A percentile compares a stretch with the other conserved stretches of the same genome.
Conservation (phyloP, 2,113 vertebrate species). For the Ophiodon elongatus region DNA sequence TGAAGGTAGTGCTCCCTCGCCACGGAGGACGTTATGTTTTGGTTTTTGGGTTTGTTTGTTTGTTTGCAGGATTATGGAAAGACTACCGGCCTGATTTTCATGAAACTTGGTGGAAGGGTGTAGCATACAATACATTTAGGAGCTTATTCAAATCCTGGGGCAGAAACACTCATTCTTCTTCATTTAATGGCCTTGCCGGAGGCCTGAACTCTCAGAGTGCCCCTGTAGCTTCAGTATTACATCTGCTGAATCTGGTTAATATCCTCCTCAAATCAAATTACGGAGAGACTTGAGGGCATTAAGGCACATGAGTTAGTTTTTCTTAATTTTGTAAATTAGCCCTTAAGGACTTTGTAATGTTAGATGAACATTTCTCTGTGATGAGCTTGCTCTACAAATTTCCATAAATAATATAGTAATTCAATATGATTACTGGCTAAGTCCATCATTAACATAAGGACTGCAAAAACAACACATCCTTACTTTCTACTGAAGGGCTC, state of each 20-base stretch:
- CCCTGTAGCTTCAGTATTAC: background rate
- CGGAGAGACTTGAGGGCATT: constrained; percentile 15
- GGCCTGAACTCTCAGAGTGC: background rate
- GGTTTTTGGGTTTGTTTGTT: background rate
- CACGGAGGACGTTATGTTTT: background rate
- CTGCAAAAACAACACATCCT: background rate
- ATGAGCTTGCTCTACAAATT: background rate
- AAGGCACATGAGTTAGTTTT: constrained; percentile 27
- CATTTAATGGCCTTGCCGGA: background rate
- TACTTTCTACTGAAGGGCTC: no score
- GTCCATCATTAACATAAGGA: background rate
- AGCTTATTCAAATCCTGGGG: background rate
- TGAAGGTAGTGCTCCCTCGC: background rate
- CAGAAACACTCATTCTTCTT: background rate
- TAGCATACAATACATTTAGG: background rate
- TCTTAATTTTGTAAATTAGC: constrained; percentile 34
- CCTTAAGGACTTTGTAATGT: constrained; percentile 8
- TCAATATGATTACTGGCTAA: background rate
- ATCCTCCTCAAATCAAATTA: constrained; percentile 43
- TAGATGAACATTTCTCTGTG: constrained; percentile 8
- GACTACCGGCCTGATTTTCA: no score
- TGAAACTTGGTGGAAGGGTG: no score
- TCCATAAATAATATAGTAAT: background rate
- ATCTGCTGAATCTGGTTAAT: constrained; percentile 6
- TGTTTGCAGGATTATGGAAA: background rate